Base-by-base conservation (phyloP, 2,888 invertebrate species). In the Metellina segmentata region DNA sequence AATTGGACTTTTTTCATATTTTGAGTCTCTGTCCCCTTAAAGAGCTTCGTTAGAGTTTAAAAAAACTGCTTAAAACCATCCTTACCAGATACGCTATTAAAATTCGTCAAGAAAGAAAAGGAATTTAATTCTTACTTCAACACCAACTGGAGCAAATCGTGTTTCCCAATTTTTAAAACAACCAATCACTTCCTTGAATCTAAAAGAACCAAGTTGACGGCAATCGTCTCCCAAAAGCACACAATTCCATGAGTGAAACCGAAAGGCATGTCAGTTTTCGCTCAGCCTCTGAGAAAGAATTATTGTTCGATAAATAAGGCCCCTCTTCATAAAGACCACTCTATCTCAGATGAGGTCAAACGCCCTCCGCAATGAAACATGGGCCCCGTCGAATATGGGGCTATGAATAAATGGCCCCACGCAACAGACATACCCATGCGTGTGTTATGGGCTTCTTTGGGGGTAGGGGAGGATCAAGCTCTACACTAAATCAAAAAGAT, bases 231-330 rank as follows among this genome's bases (percentile, higher is more conserved):
- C 61, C 61, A 61, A 6, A 61, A 11, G 16, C 9, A 61, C 61
- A 61, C 61, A 5, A 61, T 13, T 16, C 61, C 61, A 61, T 61
- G 16, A 61, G 13, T 61, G 13, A 61, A 61, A 61, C 8, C 61
- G 13, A 61, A 34, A 34, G 34, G 11, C 61, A 61, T 61, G 13
- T 61, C 11, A 61, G 16, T 16, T 16, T 61, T 16, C 9, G 6
- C 9, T 61, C 61, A 20, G 72, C 70, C 70, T 19, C 87, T 52
- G 20, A 8, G 61, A 20, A 61, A 86, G 91, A 91, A 74, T 87
- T 86, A 87, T 82, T 70, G 71, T 70, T 85, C 82, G 70, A 91
- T 91, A 91, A 91, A 91, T 86, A 86, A 86, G 77, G 48, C 53
- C 75, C 69, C 78, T 61, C 77, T 86, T 70, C 82, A 34, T 8